Conservation (phyloP, 2,888 invertebrate species). For the Tiliacea citrago region DNA sequence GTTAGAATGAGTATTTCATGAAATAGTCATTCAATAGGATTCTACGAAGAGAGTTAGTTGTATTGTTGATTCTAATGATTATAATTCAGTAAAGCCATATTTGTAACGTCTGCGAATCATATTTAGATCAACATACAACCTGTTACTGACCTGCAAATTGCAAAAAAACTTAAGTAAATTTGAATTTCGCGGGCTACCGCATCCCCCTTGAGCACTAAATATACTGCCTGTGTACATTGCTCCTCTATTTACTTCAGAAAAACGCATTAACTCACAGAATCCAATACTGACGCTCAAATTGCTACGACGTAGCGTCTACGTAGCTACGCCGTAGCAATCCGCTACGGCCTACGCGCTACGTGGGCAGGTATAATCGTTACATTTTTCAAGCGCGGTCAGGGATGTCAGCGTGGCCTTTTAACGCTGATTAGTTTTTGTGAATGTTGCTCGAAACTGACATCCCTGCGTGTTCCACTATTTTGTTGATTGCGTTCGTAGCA, state of each 20-base stretch:
- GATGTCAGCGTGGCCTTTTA: conserved; percentile 69
- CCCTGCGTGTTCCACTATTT: conserved; percentile 52
- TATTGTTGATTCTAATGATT: too few species aligned
- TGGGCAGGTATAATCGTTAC: conserved; percentile 60
- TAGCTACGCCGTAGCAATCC: conserved; percentile 47
- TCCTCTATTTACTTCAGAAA: conserved; percentile 37
- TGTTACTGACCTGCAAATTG: too few species aligned
- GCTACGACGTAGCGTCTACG: conserved; percentile 63
- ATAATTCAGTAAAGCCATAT: too few species aligned
- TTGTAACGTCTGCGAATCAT: too few species aligned
- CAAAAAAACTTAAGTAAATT: too few species aligned
- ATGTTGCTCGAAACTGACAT: conserved; percentile 59
- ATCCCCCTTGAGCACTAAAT: too few species aligned
- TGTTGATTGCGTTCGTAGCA: conserved; percentile 57
- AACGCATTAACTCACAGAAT: conserved; percentile 50
- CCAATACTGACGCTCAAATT: conserved; percentile 60
- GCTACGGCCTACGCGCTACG: conserved; percentile 49
- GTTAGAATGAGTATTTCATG: too few species aligned
- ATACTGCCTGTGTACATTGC: conserved; percentile 1
- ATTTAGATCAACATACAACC: too few species aligned
- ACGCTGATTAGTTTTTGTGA: conserved; percentile 75
- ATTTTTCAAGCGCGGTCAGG: conserved; percentile 67
- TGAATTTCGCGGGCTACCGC: too few species aligned
- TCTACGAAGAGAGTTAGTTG: too few species aligned
- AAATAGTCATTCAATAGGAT: too few species aligned